Evolutionary conservation across 2,888 invertebrate genomes (phyloP).

Genomic region (Brenthis hecate): DNA sequence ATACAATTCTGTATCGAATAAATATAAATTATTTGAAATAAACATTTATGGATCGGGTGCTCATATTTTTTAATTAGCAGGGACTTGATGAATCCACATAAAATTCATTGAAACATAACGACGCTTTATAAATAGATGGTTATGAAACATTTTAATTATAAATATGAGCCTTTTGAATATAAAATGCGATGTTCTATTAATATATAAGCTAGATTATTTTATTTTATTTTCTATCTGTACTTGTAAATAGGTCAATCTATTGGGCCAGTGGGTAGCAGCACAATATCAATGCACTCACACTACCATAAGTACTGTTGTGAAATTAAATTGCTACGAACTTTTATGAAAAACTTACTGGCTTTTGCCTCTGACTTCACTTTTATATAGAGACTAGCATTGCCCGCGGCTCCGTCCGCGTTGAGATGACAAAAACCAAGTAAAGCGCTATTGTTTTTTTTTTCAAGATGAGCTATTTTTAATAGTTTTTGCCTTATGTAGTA

Average conservation of each 20-base stretch:
- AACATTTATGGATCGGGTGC: conserved; percentile 15
- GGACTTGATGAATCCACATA: conserved; percentile 17
- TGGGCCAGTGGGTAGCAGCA: conserved; percentile 55
- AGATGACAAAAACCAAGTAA: too few species aligned
- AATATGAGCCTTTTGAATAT: conserved; percentile 17
- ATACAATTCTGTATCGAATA: conserved; percentile 1
- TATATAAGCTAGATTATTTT: conserved; percentile 14
- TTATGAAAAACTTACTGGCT: background rate
- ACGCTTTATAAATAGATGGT: conserved; percentile 21
- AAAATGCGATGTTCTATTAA: conserved; percentile 23
- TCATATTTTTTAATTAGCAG: conserved; percentile 17
- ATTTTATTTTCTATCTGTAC: background rate
- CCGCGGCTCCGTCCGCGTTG: too few species aligned
- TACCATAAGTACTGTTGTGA: conserved; percentile 43
- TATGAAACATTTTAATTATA: conserved; percentile 21
- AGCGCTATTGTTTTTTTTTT: too few species aligned
- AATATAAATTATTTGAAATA: conserved; percentile 11
- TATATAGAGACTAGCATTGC: too few species aligned
- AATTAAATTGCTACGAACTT: conserved; percentile 28
- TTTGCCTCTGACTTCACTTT: too few species aligned
- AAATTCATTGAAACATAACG: conserved; percentile 19
- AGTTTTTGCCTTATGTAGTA: too few species aligned
- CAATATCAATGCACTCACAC: conserved; percentile 43
- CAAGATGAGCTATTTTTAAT: too few species aligned
- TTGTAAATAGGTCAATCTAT: conserved; percentile 54